These are phyloP conservation scores for Laticauda laticaudata DNA, from an alignment of 2,113 vertebrate species.

Conservation along the genomic window DNA sequence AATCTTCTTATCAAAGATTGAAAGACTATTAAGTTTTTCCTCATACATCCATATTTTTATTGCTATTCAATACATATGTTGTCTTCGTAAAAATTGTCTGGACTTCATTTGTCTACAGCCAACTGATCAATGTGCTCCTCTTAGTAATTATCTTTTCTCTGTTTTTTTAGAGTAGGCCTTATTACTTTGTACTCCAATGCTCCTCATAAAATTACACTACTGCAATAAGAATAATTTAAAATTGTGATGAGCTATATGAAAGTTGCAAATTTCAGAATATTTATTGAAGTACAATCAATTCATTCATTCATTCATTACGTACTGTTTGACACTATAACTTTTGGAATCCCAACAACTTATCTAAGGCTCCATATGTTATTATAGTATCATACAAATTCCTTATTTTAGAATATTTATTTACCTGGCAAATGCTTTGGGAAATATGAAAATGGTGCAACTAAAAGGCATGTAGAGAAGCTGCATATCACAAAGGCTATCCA, in stretches of 20 bases:
- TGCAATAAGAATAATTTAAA: neutral
- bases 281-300: neutral
- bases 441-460: constrained; percentile 75
- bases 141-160: neutral
- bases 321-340: neutral
- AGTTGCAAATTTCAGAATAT: neutral
- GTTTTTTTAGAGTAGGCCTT: too few relatives aligned
- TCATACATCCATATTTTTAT: neutral
- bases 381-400: neutral
- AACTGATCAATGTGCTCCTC: neutral
- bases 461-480: constrained; percentile 68
- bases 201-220: neutral
- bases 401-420: constrained; percentile 45
- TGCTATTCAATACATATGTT: neutral
- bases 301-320: neutral
- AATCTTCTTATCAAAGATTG: neutral
- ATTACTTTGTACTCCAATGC: neutral
- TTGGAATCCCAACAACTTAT: neutral
- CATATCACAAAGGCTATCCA: constrained; percentile 78
- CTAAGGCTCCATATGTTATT: neutral
- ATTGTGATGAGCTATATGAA: neutral
- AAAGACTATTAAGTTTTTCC: neutral
- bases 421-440: constrained; percentile 81
- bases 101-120: neutral
- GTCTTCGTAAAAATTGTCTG: neutral